Evolutionary conservation across 2,888 invertebrate species (phyloP).

Genomic region (Drosophila lutescens): DNA sequence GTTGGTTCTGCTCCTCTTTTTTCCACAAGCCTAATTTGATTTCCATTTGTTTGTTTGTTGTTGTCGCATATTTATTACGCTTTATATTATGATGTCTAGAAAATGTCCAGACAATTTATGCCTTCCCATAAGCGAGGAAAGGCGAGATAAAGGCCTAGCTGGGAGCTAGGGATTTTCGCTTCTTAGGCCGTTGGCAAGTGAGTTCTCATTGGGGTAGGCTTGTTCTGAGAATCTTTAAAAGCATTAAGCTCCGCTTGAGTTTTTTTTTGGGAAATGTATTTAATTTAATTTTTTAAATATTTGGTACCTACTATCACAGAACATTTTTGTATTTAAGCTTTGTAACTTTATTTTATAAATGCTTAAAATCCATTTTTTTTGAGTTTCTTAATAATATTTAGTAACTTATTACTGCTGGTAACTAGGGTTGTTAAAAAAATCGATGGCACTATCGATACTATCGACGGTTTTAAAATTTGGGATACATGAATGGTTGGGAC

Average conservation of each 20-base stretch:
- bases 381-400: neutral
- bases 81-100: constrained; percentile 76
- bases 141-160: neutral
- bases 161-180: neutral
- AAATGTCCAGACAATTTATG: constrained; percentile 73
- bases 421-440: too few relatives aligned
- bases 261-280: neutral
- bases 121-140: constrained; percentile 23
- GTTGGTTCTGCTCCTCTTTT: constrained; percentile 9
- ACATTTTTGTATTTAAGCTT: too few relatives aligned
- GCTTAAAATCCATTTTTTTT: too few relatives aligned
- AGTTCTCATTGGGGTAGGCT: constrained; percentile 25
- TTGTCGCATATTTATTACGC: constrained; percentile 69
- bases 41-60: constrained; percentile 53
- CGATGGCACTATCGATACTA: too few relatives aligned
- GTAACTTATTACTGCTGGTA: too few relatives aligned
- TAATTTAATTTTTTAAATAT: too few relatives aligned
- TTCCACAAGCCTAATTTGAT: constrained; percentile 64
- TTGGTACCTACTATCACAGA: too few relatives aligned
- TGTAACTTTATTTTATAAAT: too few relatives aligned
- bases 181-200: constrained; percentile 6
- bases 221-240: neutral
- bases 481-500: too few relatives aligned
- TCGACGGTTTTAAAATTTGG: too few relatives aligned
- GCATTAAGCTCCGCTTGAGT: neutral